A percentile compares a stretch with the other conserved stretches of the same genome.
phyloP scores from a whole-genome alignment of 92 coral and sea anemone species.

The Palythoa grandiflora region DNA sequence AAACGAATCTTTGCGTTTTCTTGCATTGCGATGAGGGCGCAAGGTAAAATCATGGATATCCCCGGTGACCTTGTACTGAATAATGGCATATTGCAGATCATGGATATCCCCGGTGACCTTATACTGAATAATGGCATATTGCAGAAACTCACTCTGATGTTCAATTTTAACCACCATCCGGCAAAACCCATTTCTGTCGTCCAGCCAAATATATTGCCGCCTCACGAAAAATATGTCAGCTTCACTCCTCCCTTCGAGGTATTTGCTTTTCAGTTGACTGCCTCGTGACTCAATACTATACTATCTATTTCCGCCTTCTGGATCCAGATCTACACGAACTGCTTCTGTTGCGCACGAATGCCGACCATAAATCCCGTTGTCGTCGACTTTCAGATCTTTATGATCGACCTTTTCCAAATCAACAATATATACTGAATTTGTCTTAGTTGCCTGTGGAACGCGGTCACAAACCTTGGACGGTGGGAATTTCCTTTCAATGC shows the following conservation, averaged over 20 bases:
- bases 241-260: neutral
- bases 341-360: slow-evolving; percentile 57
- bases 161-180: slow-evolving; percentile 64
- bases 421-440: slow-evolving; percentile 10
- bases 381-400: slow-evolving; percentile 52
- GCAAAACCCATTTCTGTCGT: slow-evolving; percentile 50
- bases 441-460: slow-evolving; percentile 16
- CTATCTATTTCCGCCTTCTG: slow-evolving; percentile 6
- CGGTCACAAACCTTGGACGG: slow-evolving; percentile 10
- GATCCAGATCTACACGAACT: slow-evolving; percentile 25
- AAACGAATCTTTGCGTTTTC: slow-evolving; percentile 41
- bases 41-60: slow-evolving; percentile 8
- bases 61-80: slow-evolving; percentile 50
- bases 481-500: slow-evolving; percentile 23
- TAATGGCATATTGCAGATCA: slow-evolving; percentile 56
- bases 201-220: slow-evolving; percentile 37
- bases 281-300: neutral
- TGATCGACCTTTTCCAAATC: slow-evolving; percentile 36
- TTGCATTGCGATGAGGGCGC: slow-evolving; percentile 47
- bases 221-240: slow-evolving; percentile 4
- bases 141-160: slow-evolving; percentile 34
- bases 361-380: slow-evolving; percentile 53
- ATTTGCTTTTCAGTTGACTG: neutral
- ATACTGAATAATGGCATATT: slow-evolving; percentile 66
- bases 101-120: neutral